phyloP scores from a whole-genome alignment of 2,888 invertebrate species.

The Blera fallax region DNA sequence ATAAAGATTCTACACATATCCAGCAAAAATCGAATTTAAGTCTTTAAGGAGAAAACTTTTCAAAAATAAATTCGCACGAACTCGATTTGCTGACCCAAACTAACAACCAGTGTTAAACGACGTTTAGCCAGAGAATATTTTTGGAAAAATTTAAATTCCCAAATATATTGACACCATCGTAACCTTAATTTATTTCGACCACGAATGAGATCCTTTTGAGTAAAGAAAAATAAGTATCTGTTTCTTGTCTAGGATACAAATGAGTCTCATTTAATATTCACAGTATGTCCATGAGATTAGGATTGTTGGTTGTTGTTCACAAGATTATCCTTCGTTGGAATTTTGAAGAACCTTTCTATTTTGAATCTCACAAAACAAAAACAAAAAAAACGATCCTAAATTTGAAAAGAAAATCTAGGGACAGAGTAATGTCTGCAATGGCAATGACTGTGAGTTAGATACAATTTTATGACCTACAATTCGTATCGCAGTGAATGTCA shows the following conservation, averaged over 20 bases:
- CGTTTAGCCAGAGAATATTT: neutral
- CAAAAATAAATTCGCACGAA: no score
- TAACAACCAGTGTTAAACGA: neutral
- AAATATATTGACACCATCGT: neutral
- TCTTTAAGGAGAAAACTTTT: no score
- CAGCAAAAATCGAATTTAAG: no score
- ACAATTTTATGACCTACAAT: neutral
- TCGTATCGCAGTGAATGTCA: neutral
- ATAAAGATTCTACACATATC: no score
- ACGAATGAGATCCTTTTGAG: neutral
- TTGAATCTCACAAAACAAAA: neutral
- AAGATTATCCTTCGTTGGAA: neutral
- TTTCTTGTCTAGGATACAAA: neutral
- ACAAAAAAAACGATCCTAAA: neutral
- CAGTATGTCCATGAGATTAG: conserved; percentile 19
- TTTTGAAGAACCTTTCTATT: neutral
- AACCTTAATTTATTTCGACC: neutral
- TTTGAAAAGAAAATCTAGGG: neutral
- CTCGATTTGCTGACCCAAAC: no score
- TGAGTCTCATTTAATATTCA: conserved; percentile 21
- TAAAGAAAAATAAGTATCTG: neutral
- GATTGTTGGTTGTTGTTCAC: neutral
- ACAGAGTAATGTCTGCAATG: neutral
- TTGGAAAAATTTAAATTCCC: neutral
- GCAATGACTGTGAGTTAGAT: neutral